phyloP scores from a whole-genome alignment of 2,113 vertebrate species.

The Prionailurus bengalensis region DNA sequence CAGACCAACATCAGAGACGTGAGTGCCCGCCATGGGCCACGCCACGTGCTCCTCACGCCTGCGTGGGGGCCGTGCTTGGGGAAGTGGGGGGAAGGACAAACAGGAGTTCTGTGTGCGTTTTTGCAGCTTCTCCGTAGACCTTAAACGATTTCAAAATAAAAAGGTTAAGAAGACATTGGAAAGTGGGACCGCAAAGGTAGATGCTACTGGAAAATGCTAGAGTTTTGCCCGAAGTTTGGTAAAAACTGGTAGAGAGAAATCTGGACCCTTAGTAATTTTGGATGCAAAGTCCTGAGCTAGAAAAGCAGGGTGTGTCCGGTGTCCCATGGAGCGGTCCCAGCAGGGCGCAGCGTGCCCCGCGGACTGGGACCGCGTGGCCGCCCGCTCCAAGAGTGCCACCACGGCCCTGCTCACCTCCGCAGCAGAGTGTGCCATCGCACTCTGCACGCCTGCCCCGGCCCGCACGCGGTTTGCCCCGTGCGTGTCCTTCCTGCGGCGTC shows the following conservation, averaged over 20 bases:
- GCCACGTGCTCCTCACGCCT: rapidly evolving
- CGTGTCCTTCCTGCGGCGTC: neutral
- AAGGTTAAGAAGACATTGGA: neutral
- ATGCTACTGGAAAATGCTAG: too few relatives aligned
- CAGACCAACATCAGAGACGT: slow-evolving; percentile 97
- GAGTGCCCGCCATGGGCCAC: slow-evolving; percentile 74
- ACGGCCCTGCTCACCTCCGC: rapidly evolving
- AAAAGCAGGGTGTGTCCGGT: rapidly evolving
- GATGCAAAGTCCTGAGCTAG: neutral
- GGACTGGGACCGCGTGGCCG: rapidly evolving
- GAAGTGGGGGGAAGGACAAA: rapidly evolving
- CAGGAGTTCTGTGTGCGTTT: neutral
- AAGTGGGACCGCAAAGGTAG: neutral
- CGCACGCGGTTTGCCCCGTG: too few relatives aligned
- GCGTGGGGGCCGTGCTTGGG: rapidly evolving
- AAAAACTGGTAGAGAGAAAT: neutral
- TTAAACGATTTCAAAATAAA: neutral
- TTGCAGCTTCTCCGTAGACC: neutral
- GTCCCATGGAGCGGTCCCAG: rapidly evolving
- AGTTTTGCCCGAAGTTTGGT: neutral
- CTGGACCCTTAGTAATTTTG: neutral
- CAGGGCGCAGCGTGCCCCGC: rapidly evolving
- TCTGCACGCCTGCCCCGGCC: too few relatives aligned
- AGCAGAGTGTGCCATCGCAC: too few relatives aligned
- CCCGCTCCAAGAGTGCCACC: rapidly evolving